Percentiles rank a stretch among this genome's conserved stretches.
These are phyloP conservation scores for Scaptomyza reducta DNA, from an alignment of 2,888 invertebrate species.

Conservation along the genomic window DNA sequence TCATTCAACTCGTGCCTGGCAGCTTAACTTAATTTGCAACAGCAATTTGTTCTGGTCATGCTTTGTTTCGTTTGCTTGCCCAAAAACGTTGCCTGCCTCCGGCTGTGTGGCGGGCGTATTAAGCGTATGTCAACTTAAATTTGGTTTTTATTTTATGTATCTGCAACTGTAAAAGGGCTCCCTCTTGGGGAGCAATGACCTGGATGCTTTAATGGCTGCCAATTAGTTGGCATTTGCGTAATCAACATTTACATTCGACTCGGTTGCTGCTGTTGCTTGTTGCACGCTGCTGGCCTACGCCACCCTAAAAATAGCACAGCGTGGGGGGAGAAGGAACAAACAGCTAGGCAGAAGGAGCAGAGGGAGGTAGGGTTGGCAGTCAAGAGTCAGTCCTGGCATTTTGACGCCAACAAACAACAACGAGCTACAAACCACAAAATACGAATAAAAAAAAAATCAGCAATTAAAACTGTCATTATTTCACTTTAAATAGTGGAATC, in stretches of 20 bases:
- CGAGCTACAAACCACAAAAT: slow-evolving; percentile 22
- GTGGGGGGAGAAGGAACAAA: background rate
- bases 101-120: slow-evolving; percentile 42
- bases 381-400: slow-evolving; percentile 56
- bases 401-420: slow-evolving; percentile 73
- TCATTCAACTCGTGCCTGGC: slow-evolving; percentile 7
- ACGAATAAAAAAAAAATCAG: slow-evolving; percentile 50
- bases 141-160: slow-evolving; percentile 26
- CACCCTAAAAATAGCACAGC: slow-evolving; percentile 58
- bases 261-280: slow-evolving; percentile 12
- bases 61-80: slow-evolving; percentile 7
- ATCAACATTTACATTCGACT: slow-evolving; percentile 68
- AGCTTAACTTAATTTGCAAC: slow-evolving; percentile 60
- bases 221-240: slow-evolving; percentile 76
- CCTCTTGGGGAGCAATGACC: slow-evolving; percentile 55
- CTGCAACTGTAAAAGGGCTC: slow-evolving; percentile 27
- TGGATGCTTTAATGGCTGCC: slow-evolving; percentile 58
- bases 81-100: slow-evolving; percentile 3
- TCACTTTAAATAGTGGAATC: slow-evolving; percentile 68
- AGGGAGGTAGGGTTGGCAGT: slow-evolving; percentile 9
- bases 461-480: slow-evolving; percentile 79
- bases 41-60: slow-evolving; percentile 69
- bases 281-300: slow-evolving; percentile 36
- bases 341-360: background rate
- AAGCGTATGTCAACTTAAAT: slow-evolving; percentile 61